Evolutionary conservation across 2,888 invertebrate genomes (phyloP).

Genomic region (Drosophila anomalipes): DNA sequence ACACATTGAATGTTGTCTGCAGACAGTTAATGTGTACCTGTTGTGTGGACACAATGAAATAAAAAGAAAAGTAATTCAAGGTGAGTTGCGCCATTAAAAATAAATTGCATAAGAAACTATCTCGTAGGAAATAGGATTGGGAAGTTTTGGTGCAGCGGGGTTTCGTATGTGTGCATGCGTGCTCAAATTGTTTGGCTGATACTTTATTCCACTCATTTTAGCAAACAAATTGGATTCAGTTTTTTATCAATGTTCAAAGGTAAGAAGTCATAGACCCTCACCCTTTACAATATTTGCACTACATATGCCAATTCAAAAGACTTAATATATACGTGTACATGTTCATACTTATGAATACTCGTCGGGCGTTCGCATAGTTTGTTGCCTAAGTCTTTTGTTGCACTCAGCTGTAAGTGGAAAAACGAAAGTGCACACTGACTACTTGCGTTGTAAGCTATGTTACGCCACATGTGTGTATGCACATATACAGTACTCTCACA

Average conservation of each 20-base stretch:
- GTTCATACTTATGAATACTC: constrained; percentile 38
- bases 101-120: constrained; percentile 26
- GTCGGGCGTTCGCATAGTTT: constrained; percentile 42
- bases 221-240: constrained; percentile 12
- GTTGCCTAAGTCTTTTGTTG: constrained; percentile 57
- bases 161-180: background rate
- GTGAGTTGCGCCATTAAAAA: constrained; percentile 51
- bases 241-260: constrained; percentile 32
- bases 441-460: constrained; percentile 41
- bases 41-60: constrained; percentile 29
- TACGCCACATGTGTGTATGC: constrained; percentile 47
- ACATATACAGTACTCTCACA: constrained; percentile 37
- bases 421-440: constrained; percentile 64
- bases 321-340: constrained; percentile 2
- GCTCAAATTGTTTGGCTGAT: background rate
- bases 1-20: constrained; percentile 47
- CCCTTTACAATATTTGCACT: constrained; percentile 19
- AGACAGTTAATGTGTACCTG: constrained; percentile 14
- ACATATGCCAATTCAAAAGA: constrained; percentile 7
- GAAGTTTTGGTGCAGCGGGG: background rate
- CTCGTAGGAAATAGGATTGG: constrained; percentile 13
- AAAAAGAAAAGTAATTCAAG: constrained; percentile 66
- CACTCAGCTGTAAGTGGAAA: constrained; percentile 40
- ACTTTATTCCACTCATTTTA: constrained; percentile 2
- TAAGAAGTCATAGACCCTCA: constrained; percentile 37